phyloP scores from a whole-genome alignment of 2,113 vertebrate genomes.

The Pholis gunnellus region DNA sequence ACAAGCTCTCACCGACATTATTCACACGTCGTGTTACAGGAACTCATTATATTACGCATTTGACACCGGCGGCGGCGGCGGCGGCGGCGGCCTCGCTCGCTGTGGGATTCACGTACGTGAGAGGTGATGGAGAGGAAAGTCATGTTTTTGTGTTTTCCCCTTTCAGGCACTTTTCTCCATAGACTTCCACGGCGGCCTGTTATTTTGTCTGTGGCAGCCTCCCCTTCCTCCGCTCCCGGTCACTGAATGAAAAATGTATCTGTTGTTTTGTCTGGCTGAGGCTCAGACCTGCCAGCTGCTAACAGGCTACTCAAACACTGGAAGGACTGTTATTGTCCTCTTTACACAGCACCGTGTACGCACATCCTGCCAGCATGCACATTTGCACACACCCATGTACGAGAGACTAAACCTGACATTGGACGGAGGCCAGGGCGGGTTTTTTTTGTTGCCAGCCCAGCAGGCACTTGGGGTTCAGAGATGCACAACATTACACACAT shows the following conservation, averaged over 20 bases:
- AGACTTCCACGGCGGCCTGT: slow-evolving; percentile 8
- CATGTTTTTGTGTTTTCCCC: slow-evolving; percentile 42
- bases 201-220: slow-evolving; percentile 50
- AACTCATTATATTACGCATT: slow-evolving; percentile 1
- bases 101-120: neutral
- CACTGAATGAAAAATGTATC: slow-evolving; percentile 65
- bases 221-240: slow-evolving; percentile 47
- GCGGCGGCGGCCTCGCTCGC: neutral
- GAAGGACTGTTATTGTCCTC: slow-evolving; percentile 62
- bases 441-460: slow-evolving; percentile 33
- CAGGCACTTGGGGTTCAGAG: slow-evolving; percentile 33
- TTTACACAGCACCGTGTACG: slow-evolving; percentile 33
- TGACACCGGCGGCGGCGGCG: neutral
- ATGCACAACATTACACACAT: slow-evolving; percentile 17
- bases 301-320: slow-evolving; percentile 68
- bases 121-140: slow-evolving; percentile 15
- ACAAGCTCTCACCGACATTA: neutral
- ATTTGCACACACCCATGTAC: slow-evolving; percentile 32
- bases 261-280: slow-evolving; percentile 70
- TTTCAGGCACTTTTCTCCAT: slow-evolving; percentile 20
- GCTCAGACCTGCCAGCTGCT: slow-evolving; percentile 62
- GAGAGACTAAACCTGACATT: slow-evolving; percentile 24
- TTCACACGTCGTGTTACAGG: slow-evolving; percentile 9
- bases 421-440: slow-evolving; percentile 31
- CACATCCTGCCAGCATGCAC: slow-evolving; percentile 55